Conservation (phyloP, 2,797 vertebrate species). For the Triplophysa yarkandensis region DNA sequence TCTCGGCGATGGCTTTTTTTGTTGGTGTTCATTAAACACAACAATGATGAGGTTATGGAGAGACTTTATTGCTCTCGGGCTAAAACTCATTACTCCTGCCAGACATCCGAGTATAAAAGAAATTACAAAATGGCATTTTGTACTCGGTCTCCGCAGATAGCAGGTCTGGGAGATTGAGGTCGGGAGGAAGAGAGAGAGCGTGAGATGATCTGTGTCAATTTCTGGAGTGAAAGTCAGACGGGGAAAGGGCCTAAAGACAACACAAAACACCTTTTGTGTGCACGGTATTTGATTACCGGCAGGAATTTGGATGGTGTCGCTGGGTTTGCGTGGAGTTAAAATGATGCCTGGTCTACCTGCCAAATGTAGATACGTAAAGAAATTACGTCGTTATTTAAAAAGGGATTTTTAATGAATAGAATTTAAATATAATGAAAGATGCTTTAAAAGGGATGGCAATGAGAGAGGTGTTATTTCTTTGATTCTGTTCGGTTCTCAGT, state of each 20-base stretch:
- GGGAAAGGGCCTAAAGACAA: conserved; percentile 63
- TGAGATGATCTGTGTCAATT: conserved; percentile 74
- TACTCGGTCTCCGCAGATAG: conserved; percentile 73
- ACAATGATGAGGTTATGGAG: conserved; percentile 76
- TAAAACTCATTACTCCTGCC: conserved; percentile 80
- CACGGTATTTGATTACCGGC: conserved; percentile 70
- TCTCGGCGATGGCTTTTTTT: conserved; percentile 61
- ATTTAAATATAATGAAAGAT: too few species aligned
- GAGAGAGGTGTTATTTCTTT: neutral
- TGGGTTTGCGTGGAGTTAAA: conserved; percentile 36
- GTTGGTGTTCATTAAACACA: conserved; percentile 71
- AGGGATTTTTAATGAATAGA: neutral
- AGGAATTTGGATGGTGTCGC: conserved; percentile 64
- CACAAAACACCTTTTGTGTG: conserved; percentile 68
- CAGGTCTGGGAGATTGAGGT: conserved; percentile 72
- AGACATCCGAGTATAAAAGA: conserved; percentile 77
- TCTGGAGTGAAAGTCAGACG: conserved; percentile 58
- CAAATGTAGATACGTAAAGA: neutral
- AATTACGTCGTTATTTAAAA: neutral
- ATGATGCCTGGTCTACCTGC: conserved; percentile 39
- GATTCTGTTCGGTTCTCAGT: neutral
- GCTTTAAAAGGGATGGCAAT: too few species aligned
- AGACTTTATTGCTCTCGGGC: conserved; percentile 77
- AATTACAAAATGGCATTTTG: conserved; percentile 76
- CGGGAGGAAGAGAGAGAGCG: conserved; percentile 63